Base-by-base conservation (phyloP, 2,888 invertebrate species). In the Lasius fuliginosus region DNA sequence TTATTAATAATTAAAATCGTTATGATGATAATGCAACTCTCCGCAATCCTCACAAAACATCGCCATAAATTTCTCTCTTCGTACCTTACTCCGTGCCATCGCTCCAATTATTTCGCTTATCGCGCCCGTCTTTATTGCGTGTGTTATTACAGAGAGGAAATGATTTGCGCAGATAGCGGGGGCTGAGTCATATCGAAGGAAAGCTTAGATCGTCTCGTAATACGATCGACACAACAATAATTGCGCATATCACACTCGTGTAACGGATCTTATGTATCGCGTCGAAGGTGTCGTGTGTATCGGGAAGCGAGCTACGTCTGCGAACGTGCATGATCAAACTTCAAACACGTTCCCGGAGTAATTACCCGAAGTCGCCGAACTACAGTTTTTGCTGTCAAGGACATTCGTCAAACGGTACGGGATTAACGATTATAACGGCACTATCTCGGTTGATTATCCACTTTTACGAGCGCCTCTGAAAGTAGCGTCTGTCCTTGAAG, bases 91-190 rank as follows among this genome's bases (percentile, higher is more conserved):
- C 1, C 69, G 30, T 58, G 58, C 71, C 58, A 60, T 60, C 79
- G 71, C 60, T 60, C 60, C 79, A 46, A 81, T 81, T 81, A 71
- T 60, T 53, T 27, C n/a, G 77, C 77, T 77, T 77, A 77, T 77
- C 79, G 79, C 79, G 58, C 69, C 58, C 60, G 58, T 27, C 42
- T 71, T 46, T 46, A 46, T 71, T 36, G 79, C 79, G 79, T 36
- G 73, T 71, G 60, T 81, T 81, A 79, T 79, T 79, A 71, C 71
- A 71, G 71, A 71, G 60, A 71, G 71, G 60, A 81, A 81, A 81
- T 36, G 60, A 71, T 81, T 79, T 60, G 60, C 60, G 27, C 77
- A 77, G 79, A 81, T 81, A 71, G 18, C 60, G 46, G 56, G 6
- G n/a, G 71, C 79, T 81, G 79, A 81, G 71, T 81, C 79, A 81